Evolutionary conservation across 2,888 invertebrate species (phyloP).

Genomic region (Cyclophora punctaria): DNA sequence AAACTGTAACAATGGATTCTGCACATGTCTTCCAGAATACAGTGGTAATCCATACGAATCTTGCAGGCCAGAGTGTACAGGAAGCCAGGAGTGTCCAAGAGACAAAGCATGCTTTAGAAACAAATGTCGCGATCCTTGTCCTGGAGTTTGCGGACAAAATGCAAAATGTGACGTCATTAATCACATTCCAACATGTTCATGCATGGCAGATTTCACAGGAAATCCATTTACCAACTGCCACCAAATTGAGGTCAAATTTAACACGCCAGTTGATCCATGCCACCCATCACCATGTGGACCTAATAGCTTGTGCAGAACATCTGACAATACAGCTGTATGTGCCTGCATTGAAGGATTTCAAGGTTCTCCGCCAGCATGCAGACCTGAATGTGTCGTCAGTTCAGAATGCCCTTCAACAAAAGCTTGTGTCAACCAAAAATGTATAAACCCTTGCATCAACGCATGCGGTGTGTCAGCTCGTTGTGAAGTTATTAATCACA

Average conservation of each 20-base stretch:
- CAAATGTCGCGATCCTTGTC: slow-evolving; percentile 84
- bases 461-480: slow-evolving; percentile 85
- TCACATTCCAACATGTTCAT: slow-evolving; percentile 83
- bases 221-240: slow-evolving; percentile 79
- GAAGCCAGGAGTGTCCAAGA: slow-evolving; percentile 81
- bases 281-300: slow-evolving; percentile 85
- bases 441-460: slow-evolving; percentile 87
- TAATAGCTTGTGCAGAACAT: slow-evolving; percentile 84
- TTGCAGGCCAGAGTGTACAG: slow-evolving; percentile 83
- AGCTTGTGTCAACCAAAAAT: slow-evolving; percentile 88
- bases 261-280: slow-evolving; percentile 79
- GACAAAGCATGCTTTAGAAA: slow-evolving; percentile 82
- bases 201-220: slow-evolving; percentile 80
- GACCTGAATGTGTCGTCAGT: slow-evolving; percentile 89
- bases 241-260: slow-evolving; percentile 37
- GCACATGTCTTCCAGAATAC: slow-evolving; percentile 80
- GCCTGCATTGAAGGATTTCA: slow-evolving; percentile 84
- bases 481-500: slow-evolving; percentile 89
- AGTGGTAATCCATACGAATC: slow-evolving; percentile 82
- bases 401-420: slow-evolving; percentile 87
- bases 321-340: slow-evolving; percentile 86
- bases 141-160: slow-evolving; percentile 82
- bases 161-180: slow-evolving; percentile 84
- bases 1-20: slow-evolving; percentile 79
- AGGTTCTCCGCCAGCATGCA: slow-evolving; percentile 87